Percentiles rank a stretch among this genome's conserved stretches.
Conservation (phyloP, 1,140 invertebrate species). For the Ceratina australensis region DNA sequence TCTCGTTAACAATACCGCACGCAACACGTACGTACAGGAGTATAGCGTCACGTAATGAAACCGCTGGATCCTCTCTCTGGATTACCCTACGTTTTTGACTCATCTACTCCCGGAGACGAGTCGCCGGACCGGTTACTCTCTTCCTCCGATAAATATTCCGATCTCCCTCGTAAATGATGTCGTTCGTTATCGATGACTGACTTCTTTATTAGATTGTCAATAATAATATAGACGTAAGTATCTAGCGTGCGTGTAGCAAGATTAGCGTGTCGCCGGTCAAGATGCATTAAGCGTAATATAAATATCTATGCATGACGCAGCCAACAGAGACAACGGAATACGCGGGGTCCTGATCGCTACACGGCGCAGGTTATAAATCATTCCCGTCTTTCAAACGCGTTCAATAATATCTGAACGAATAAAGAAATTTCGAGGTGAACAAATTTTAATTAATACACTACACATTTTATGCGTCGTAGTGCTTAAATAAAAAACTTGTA, state of each 20-base stretch:
- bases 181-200: slow-evolving; percentile 56
- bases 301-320: slow-evolving; percentile 14
- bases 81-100: slow-evolving; percentile 50
- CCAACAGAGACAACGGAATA: background rate
- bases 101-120: slow-evolving; percentile 33
- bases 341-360: background rate
- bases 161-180: slow-evolving; percentile 56
- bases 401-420: background rate
- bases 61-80: slow-evolving; percentile 14
- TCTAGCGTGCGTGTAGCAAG: background rate
- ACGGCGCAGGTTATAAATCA: background rate
- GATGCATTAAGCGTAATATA: slow-evolving; percentile 31
- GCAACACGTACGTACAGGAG: slow-evolving; percentile 39
- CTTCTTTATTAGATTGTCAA: slow-evolving; percentile 53
- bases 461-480: too few species aligned
- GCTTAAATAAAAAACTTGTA: too few species aligned
- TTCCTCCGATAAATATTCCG: slow-evolving; percentile 57
- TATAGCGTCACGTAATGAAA: slow-evolving; percentile 48
- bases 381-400: background rate
- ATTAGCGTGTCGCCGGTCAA: slow-evolving; percentile 20
- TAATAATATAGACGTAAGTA: slow-evolving; percentile 38
- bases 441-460: too few species aligned
- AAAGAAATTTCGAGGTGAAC: too few species aligned
- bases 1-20: slow-evolving; percentile 60
- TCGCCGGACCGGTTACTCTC: slow-evolving; percentile 57